phyloP scores from a whole-genome alignment of 1,140 invertebrate genomes.

The Drosophila miranda region DNA sequence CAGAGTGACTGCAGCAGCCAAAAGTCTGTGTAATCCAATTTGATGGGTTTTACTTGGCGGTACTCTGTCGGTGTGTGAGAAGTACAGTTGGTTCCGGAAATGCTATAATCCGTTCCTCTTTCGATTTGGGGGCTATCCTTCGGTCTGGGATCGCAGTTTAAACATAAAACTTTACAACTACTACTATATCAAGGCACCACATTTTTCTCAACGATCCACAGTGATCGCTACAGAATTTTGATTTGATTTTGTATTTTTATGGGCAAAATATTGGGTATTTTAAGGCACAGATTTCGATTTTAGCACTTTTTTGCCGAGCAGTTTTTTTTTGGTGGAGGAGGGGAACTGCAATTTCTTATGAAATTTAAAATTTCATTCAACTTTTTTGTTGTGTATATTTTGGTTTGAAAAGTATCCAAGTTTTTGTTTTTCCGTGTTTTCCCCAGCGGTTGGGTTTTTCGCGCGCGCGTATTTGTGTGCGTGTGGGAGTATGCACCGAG shows the following conservation, averaged over 20 bases:
- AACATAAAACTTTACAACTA: conserved; percentile 54
- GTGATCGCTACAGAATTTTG: conserved; percentile 5
- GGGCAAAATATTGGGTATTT: conserved; percentile 12
- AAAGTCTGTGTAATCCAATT: conserved; percentile 76
- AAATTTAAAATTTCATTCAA: conserved; percentile 20
- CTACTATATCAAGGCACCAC: conserved; percentile 60
- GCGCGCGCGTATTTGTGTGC: conserved; percentile 25
- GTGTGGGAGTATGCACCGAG: conserved; percentile 12
- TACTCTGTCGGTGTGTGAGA: conserved; percentile 2
- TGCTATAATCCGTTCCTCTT: conserved; percentile 12
- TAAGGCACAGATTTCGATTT: conserved; percentile 55
- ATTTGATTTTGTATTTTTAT: too few species aligned
- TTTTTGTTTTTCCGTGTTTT: conserved; percentile 36
- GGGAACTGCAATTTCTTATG: conserved; percentile 34
- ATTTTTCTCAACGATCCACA: conserved; percentile 55
- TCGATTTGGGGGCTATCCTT: conserved; percentile 16
- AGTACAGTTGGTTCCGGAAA: conserved; percentile 57
- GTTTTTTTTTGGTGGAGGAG: background rate
- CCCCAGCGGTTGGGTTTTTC: conserved; percentile 32
- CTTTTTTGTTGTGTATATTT: too few species aligned
- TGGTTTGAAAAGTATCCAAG: too few species aligned
- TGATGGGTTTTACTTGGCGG: conserved; percentile 45
- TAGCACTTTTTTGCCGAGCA: conserved; percentile 46
- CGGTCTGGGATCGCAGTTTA: conserved; percentile 22
- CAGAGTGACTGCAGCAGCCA: conserved; percentile 70